Base-by-base conservation (phyloP, 2,888 invertebrate species). In the Geophilus truncorum region DNA sequence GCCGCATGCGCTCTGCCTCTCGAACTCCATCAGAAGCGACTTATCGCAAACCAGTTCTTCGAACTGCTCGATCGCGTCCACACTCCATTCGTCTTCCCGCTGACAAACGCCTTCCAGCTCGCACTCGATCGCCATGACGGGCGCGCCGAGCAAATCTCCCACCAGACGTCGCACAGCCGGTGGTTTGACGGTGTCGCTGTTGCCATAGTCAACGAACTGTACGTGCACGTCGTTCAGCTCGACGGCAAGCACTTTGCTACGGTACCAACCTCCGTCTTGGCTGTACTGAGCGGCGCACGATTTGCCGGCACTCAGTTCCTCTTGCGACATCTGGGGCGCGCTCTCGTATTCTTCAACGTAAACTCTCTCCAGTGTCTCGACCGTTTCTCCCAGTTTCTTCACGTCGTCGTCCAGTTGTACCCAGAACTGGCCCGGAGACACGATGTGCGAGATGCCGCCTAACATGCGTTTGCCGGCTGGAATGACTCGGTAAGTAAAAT, bases 151-250 rank as follows among this genome's bases (percentile, higher is more conserved):
- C 81, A 84, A 85, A 10, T 84, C 83, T 4, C 83, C 80, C n/a
- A 83, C 83, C 2, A 87, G 81, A n/a, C 81, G 82, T 45, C 85
- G 84, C 21, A 87, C 81, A 21, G 84, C 83, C 0, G 83, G 80
- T 18, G 80, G 80, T 5, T 83, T 70, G 12, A 86, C 84, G 6
- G 70, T 78, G 80, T 85, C 86, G 12, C 83, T 82, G 81, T 86
- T 86, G 9, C 87, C 87, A 83, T 85, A 87, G 82, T 87, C 87
- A 21, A 86, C 85, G 84, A 85, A 86, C 28, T 84, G 84, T 5
- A 86, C 85, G 76, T 83, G 83, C 12, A 84, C 82, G 77, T 80
- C 82, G 21, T 82, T 62, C 25, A 80, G 83, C 7, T 82, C 77
- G 0, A 82, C 78, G 18, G 82, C 81, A n/a, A 82, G 81, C 3